Evolutionary conservation across 30 jellyfish, hydroid and myxozoan genomes (phyloP).

Genomic region (Nemopilema nomurai): DNA sequence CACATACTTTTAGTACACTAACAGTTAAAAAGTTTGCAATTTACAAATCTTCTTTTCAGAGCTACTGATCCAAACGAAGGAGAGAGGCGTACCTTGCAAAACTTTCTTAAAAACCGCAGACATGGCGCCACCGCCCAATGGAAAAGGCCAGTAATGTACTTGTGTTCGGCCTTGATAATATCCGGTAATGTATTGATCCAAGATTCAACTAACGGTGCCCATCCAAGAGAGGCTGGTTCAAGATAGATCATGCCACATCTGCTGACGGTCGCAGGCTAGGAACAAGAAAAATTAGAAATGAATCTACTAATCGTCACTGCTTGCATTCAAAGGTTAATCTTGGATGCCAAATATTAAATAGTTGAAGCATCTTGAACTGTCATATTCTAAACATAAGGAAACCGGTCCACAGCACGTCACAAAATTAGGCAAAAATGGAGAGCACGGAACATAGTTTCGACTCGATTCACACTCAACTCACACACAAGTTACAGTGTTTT

Average conservation of each 20-base stretch:
- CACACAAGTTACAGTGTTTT: too few species aligned
- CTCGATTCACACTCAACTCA: not conserved
- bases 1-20: too few species aligned
- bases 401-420: too few species aligned
- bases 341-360: too few species aligned
- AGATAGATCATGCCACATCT: slow-evolving; percentile 98
- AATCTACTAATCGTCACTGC: not conserved
- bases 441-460: not conserved
- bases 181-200: slow-evolving; percentile 94
- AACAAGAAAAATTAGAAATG: not conserved
- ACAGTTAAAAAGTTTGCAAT: too few species aligned
- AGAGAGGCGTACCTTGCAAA: slow-evolving; percentile 80
- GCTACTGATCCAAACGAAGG: not conserved
- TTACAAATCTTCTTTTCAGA: too few species aligned
- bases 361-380: too few species aligned
- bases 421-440: too few species aligned
- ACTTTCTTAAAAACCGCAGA: slow-evolving; percentile 73
- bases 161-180: slow-evolving; percentile 60
- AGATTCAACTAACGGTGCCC: slow-evolving; percentile 92
- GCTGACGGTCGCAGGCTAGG: slow-evolving; percentile 98
- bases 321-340: not conserved
- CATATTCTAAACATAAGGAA: too few species aligned
- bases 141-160: slow-evolving; percentile 72
- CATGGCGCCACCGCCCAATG: slow-evolving; percentile 95
- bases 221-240: slow-evolving; percentile 98